phyloP scores from a whole-genome alignment of 2,797 vertebrate genomes.

The Eptatretus atami region DNA sequence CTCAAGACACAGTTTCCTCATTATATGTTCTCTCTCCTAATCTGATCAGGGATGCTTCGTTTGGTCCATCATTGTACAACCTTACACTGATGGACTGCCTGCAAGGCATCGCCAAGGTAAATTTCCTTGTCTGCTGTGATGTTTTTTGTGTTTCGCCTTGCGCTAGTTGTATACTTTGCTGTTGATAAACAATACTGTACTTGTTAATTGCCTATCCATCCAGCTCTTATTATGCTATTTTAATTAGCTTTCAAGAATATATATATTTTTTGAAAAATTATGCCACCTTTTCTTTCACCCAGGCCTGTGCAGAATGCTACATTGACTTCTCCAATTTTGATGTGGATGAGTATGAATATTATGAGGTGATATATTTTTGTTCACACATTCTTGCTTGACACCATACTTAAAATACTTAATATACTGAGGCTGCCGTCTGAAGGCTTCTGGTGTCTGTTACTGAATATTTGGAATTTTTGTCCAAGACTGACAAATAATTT shows the following conservation, averaged over 20 bases:
- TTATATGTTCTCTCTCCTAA: constrained; percentile 9
- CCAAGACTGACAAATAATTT: too few species aligned
- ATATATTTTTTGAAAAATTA: not conserved
- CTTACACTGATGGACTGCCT: constrained; percentile 69
- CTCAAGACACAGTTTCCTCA: too few species aligned
- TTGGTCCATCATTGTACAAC: constrained; percentile 60
- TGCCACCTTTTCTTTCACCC: constrained; percentile 14
- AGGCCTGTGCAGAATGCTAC: constrained; percentile 78
- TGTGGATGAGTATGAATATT: constrained; percentile 87
- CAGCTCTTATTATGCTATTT: not conserved
- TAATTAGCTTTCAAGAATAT: too few species aligned
- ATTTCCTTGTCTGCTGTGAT: constrained; percentile 6
- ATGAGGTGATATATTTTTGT: constrained; percentile 34
- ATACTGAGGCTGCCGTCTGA: too few species aligned
- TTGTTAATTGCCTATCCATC: not conserved
- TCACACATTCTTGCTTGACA: not conserved
- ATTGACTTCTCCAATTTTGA: constrained; percentile 75
- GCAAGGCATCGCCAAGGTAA: constrained; percentile 77
- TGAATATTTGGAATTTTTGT: too few species aligned
- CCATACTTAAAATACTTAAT: too few species aligned
- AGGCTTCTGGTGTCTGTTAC: too few species aligned
- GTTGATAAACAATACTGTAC: not conserved
- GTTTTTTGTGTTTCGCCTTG: constrained; percentile 6
- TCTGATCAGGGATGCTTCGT: constrained; percentile 49
- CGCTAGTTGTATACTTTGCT: constrained; percentile 9